Base-by-base conservation (phyloP, 2,888 invertebrate genomes). In the Dyspetes luteomarginatus region DNA sequence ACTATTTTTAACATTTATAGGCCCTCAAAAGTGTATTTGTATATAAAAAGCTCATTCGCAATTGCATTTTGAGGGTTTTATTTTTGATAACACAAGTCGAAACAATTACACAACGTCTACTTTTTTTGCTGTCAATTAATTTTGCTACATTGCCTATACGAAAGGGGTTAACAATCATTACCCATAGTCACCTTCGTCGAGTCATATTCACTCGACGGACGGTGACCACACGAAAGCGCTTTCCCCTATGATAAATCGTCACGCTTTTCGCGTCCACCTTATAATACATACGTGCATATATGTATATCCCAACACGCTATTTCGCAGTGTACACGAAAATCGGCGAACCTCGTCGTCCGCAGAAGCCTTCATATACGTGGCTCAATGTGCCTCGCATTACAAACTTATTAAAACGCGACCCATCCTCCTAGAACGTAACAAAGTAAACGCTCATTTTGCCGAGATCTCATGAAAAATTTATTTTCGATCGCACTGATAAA, bases 251-350 rank as follows among this genome's bases (percentile, higher is more conserved):
- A 87, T 88, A 86, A 67, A 88, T 88, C 90, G 91, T 91, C 90
- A 91, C 91, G 91, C 91, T 91, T 91, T 91, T 91, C 89, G 90
- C 90, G 87, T 90, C 85, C 88, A 76, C 68, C 74, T 76, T 81
- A 64, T 62, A 72, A 52, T 67, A 45, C 43, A 17, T 17, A 15
- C 17, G 17, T 15, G 36, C 36, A 45, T 48, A 48, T 12, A 26
- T 45, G 30, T 48, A 50, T 36, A 12, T 30, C 22, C 30, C 55
- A 58, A 77, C 43, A 28, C 69, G 62, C 15, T 28, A 64, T 74
- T 80, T 55, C 65, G 45, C 26, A 58, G 15, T 65, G 52, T 58
- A 55, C 41, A 36, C 7, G 41, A 65, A 71, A 74, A 65, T 52
- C 81, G 73, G 15, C 74, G 58, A 78, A 73, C 73, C 81, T 68